Evolutionary conservation across 1,140 invertebrate species (phyloP), one percentile per base, ranked within the genome.

Genomic region (Elysia chlorotica): DNA sequence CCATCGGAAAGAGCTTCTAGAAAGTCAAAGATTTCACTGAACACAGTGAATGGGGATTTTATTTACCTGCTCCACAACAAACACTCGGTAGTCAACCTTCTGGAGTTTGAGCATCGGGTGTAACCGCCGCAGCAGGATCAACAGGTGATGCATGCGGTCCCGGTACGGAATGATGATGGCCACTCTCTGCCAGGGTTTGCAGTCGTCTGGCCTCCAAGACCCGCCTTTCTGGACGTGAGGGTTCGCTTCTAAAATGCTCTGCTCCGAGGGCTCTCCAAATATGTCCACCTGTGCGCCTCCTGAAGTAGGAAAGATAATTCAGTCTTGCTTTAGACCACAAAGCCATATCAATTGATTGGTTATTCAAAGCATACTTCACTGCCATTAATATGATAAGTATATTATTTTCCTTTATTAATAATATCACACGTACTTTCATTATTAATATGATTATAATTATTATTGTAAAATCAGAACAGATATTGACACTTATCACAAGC

Each of bases 171-270:
- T 79, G 25, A 88, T 82, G 48, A 88, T 82, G 0, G 84, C 84
- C 10, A 88, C 92, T 74, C 82, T 82, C 61, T 93, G 93, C 28
- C 91, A 86, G 2, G 95, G 89, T 68, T 90, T 89, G 86, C 96
- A 97, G 28, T 92, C 84, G 19, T 88, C 85, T 1, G 95, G 95
- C 61, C 88, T 87, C 90, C 91, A 95, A 74, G 90, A 89, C 0
- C 94, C 94, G 6, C 95, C 96, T 17, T 71, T 59, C 17, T 71
- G 10, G 0, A 85, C 79, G 35, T 77, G 67, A 4, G 78, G 76
- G 62, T 83, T 80, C 1, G 63, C n/a, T 17, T 63, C 63, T 23
- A 65, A 30, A 25, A 84, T 76, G 21, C 71, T 59, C 25, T 78
- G 54, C n/a, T 78, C 74, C 2, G 69, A 61, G 35, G 77, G 79